Conservation (phyloP, 2,888 invertebrate genomes). For the Maniola hyperantus region DNA sequence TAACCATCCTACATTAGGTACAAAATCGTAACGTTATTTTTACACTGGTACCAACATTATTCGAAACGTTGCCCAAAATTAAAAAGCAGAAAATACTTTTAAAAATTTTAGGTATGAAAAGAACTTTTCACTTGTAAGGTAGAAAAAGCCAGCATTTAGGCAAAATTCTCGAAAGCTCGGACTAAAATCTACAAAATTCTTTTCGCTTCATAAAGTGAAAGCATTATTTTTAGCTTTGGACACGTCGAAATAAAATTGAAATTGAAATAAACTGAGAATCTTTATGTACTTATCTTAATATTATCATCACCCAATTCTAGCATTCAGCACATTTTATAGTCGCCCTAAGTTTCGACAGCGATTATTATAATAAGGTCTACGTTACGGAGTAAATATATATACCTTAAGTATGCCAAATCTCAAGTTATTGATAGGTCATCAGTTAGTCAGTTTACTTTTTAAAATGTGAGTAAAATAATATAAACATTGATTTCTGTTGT, state of each 20-base stretch:
- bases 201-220: neutral
- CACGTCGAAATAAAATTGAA: neutral
- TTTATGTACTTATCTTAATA: neutral
- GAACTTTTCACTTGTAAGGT: slow-evolving; percentile 16
- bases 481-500: too few species aligned
- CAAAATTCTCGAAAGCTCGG: neutral
- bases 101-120: slow-evolving; percentile 1
- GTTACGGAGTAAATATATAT: too few species aligned
- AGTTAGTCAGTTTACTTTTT: too few species aligned
- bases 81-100: neutral
- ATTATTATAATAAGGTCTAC: too few species aligned
- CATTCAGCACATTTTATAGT: too few species aligned
- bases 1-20: too few species aligned
- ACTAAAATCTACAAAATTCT: slow-evolving; percentile 2
- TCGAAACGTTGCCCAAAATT: neutral
- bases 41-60: neutral
- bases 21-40: neutral
- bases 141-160: slow-evolving; percentile 1
- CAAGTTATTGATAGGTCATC: too few species aligned
- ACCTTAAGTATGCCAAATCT: too few species aligned
- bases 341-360: too few species aligned
- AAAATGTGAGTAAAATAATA: too few species aligned
- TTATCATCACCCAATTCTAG: too few species aligned
- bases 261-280: neutral
- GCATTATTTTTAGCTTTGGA: neutral